Conservation (phyloP, 2,888 invertebrate species). For the Acanthosepion pharaonis region DNA sequence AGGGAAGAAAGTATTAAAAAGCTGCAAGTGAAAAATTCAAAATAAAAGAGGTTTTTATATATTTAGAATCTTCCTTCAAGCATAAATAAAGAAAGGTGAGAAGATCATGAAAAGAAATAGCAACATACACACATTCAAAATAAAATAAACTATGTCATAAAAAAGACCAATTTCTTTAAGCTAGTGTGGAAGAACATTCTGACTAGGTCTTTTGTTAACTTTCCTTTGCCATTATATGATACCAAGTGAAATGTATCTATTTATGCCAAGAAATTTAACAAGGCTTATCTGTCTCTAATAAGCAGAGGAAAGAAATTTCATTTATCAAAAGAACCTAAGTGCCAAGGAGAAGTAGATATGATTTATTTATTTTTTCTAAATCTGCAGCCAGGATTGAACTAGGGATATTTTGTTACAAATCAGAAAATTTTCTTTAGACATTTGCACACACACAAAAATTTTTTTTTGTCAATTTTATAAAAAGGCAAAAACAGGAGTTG, state of each 20-base stretch:
- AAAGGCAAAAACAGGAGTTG: not conserved
- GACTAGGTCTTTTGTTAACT: conserved; percentile 35
- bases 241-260: not conserved
- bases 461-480: not conserved
- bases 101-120: not conserved
- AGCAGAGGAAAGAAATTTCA: not conserved
- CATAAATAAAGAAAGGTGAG: not conserved
- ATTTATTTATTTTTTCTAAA: not conserved
- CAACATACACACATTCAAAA: not conserved
- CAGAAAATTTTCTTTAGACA: not conserved
- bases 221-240: not conserved
- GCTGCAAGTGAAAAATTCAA: not conserved
- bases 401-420: not conserved
- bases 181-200: conserved; percentile 35
- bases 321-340: not conserved
- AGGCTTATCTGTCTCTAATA: not conserved
- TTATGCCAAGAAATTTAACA: not conserved
- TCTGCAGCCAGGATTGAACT: not conserved
- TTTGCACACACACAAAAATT: not conserved
- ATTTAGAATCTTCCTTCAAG: not conserved
- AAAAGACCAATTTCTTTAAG: not conserved
- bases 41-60: conserved; percentile 6
- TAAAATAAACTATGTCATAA: not conserved
- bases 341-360: not conserved
- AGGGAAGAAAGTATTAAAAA: not conserved